Conservation (phyloP, 2,888 invertebrate species). For the Leptinotarsa tumamoca region DNA sequence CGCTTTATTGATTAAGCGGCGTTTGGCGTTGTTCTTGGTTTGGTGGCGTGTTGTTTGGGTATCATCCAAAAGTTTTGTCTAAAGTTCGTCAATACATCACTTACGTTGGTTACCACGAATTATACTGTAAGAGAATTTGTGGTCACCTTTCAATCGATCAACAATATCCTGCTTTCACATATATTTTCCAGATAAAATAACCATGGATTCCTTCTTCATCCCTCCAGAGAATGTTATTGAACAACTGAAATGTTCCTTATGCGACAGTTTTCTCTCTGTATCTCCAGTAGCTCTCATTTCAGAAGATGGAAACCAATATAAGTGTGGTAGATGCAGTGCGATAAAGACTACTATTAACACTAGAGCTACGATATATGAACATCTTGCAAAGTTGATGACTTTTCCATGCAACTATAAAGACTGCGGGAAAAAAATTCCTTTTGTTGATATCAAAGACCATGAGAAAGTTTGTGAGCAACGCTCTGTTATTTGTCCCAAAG, state of each 20-base stretch:
- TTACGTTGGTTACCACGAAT: neutral
- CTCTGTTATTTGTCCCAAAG: slow-evolving; percentile 40
- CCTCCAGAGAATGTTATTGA: slow-evolving; percentile 41
- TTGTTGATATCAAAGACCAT: slow-evolving; percentile 43
- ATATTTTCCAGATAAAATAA: neutral
- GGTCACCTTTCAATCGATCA: neutral
- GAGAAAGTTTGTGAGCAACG: slow-evolving; percentile 41
- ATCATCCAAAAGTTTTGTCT: neutral
- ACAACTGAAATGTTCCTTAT: slow-evolving; percentile 42
- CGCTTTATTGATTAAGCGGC: slow-evolving; percentile 6
- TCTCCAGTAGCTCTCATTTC: slow-evolving; percentile 42
- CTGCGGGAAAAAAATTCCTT: slow-evolving; percentile 39
- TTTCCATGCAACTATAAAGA: slow-evolving; percentile 43
- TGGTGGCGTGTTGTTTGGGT: slow-evolving; percentile 3
- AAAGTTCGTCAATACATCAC: neutral
- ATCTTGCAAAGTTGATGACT: slow-evolving; percentile 42
- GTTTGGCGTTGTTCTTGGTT: neutral
- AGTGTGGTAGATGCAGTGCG: slow-evolving; percentile 43
- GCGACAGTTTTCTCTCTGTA: slow-evolving; percentile 42
- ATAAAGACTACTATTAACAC: slow-evolving; percentile 43
- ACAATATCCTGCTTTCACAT: neutral
- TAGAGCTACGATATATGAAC: slow-evolving; percentile 42
- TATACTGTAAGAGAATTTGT: neutral
- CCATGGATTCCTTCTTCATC: slow-evolving; percentile 39
- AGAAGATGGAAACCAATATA: slow-evolving; percentile 46